These are phyloP conservation scores for Stigmatopora argus DNA, from an alignment of 2,113 vertebrate species.

Conservation along the genomic window DNA sequence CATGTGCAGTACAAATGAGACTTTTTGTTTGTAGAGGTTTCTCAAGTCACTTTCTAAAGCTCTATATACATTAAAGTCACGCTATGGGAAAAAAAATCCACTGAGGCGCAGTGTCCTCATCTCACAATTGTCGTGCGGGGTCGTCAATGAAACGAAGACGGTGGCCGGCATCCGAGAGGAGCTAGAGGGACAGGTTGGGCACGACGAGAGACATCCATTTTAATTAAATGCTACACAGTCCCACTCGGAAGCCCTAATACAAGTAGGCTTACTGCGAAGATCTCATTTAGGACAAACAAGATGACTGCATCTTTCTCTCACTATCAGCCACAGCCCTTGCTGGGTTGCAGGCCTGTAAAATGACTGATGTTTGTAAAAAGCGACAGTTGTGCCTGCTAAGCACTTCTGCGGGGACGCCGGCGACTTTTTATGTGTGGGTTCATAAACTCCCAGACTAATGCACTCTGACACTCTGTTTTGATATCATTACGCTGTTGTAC, in stretches of 20 bases:
- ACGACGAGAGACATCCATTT: slow-evolving; percentile 68
- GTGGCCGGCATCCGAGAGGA: slow-evolving; percentile 59
- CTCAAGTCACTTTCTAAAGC: slow-evolving; percentile 28
- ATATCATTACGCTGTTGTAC: slow-evolving; percentile 99
- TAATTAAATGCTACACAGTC: slow-evolving; percentile 70
- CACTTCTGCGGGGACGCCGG: slow-evolving; percentile 85
- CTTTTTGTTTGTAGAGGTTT: background rate
- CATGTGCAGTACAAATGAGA: slow-evolving; percentile 12
- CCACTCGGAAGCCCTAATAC: slow-evolving; percentile 63
- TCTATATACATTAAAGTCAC: slow-evolving; percentile 44
- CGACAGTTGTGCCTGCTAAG: slow-evolving; percentile 95
- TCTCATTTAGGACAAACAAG: slow-evolving; percentile 70
- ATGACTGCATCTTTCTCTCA: slow-evolving; percentile 73
- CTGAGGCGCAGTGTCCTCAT: slow-evolving; percentile 42
- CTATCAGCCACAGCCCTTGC: slow-evolving; percentile 60
- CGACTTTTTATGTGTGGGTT: slow-evolving; percentile 88
- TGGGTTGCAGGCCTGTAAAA: slow-evolving; percentile 66
- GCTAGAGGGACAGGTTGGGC: slow-evolving; percentile 66
- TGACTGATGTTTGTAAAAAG: slow-evolving; percentile 83
- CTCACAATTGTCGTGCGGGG: slow-evolving; percentile 60
- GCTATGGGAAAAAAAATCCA: slow-evolving; percentile 43
- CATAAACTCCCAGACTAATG: slow-evolving; percentile 94
- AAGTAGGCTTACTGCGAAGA: slow-evolving; percentile 63
- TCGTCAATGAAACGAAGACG: slow-evolving; percentile 67
- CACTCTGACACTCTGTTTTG: slow-evolving; percentile 99